Percentiles rank a stretch among this genome's conserved stretches.
Evolutionary conservation across 2,888 invertebrate genomes (phyloP).

Genomic region (Sarcophaga variegata): DNA sequence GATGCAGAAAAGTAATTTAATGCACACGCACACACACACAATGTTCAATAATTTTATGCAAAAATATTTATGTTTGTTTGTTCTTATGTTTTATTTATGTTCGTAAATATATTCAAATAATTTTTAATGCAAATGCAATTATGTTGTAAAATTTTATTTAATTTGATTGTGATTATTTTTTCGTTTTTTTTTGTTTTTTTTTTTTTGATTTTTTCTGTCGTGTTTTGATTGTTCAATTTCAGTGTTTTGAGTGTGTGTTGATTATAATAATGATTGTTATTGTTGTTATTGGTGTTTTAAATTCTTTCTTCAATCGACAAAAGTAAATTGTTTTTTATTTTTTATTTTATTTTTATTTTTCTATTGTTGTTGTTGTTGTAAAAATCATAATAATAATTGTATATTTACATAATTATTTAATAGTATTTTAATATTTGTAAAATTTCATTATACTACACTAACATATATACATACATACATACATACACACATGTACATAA

Average conservation of each 20-base stretch:
- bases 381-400: background rate
- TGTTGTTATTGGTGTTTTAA: too few species aligned
- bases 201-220: background rate
- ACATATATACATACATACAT: background rate
- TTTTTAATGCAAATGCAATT: slow-evolving; percentile 62
- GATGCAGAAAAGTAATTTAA: slow-evolving; percentile 57
- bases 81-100: slow-evolving; percentile 13
- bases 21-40: slow-evolving; percentile 38
- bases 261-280: too few species aligned
- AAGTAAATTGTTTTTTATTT: slow-evolving; percentile 51
- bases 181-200: background rate
- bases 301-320: slow-evolving; percentile 56
- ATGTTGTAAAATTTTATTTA: slow-evolving; percentile 55
- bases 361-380: background rate
- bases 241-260: background rate
- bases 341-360: background rate
- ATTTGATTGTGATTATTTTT: background rate
- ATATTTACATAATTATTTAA: background rate
- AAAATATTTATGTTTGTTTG: slow-evolving; percentile 12
- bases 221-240: slow-evolving; percentile 10
- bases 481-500: background rate
- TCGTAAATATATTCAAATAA: slow-evolving; percentile 40
- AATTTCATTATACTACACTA: background rate
- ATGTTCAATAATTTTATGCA: slow-evolving; percentile 42
- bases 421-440: background rate